Percentiles rank a stretch among this genome's conserved stretches.
These are phyloP conservation scores for Criorhina ranunculi DNA, from an alignment of 2,888 invertebrate species.

Conservation along the genomic window DNA sequence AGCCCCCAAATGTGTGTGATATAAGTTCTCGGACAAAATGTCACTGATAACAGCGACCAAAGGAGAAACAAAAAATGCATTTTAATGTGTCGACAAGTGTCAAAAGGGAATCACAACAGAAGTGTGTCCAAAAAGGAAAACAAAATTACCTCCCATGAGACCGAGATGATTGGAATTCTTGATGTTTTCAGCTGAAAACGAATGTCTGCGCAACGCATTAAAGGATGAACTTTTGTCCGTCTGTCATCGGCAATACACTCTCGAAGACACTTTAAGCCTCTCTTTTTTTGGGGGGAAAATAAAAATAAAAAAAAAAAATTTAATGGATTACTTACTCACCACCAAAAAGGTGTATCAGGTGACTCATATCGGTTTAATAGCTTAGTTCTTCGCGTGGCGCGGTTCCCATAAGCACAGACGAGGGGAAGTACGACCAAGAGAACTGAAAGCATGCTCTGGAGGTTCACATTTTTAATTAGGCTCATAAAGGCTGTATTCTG, in stretches of 20 bases:
- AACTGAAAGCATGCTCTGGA: conserved; percentile 37
- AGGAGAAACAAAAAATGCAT: conserved; percentile 23
- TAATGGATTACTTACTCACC: conserved; percentile 70
- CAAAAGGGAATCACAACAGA: conserved; percentile 61
- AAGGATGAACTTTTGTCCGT: conserved; percentile 60
- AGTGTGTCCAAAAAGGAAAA: conserved; percentile 6
- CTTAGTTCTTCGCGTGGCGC: conserved; percentile 41
- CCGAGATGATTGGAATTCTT: conserved; percentile 5
- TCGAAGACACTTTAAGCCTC: neutral
- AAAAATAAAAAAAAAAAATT: conserved; percentile 20
- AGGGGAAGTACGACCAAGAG: conserved; percentile 44
- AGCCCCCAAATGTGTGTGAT: conserved; percentile 43
- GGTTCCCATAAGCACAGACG: conserved; percentile 24
- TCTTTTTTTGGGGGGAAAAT: neutral
- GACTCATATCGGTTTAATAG: conserved; percentile 73
- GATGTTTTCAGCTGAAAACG: conserved; percentile 32
- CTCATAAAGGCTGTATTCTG: conserved; percentile 63
- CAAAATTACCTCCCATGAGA: neutral
- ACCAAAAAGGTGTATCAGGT: conserved; percentile 65
- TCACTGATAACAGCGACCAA: conserved; percentile 43
- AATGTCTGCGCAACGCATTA: conserved; percentile 65
- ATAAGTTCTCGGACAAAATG: conserved; percentile 53
- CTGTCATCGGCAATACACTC: conserved; percentile 18
- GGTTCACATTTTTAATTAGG: conserved; percentile 73
- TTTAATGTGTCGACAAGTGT: conserved; percentile 72